phyloP scores from a whole-genome alignment of 2,888 invertebrate genomes.

The Sphaerophoria rueppellii region DNA sequence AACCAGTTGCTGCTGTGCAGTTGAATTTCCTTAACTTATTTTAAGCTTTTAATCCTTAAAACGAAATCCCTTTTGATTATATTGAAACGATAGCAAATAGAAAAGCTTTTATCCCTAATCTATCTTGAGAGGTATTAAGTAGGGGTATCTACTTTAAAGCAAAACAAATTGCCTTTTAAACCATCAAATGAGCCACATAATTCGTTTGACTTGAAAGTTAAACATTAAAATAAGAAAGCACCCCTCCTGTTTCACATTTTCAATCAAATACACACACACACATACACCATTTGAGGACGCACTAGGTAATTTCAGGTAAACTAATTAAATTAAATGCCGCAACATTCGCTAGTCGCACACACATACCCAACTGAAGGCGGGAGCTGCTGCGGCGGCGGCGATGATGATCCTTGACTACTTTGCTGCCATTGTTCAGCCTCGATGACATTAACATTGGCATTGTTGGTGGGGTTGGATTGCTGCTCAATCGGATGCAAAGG shows the following conservation, averaged over 20 bases:
- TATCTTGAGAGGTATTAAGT: no score
- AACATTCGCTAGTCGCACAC: conserved; percentile 6
- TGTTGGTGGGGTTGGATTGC: conserved; percentile 7
- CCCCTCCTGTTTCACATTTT: conserved; percentile 16
- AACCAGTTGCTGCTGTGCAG: neutral
- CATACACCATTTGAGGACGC: neutral
- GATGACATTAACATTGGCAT: neutral
- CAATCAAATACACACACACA: conserved; percentile 1
- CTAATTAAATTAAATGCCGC: conserved; percentile 29
- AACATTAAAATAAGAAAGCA: neutral
- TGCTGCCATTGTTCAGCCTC: conserved; percentile 34
- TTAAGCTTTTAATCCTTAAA: neutral
- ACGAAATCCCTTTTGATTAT: neutral
- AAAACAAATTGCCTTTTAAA: neutral
- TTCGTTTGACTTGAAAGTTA: conserved; percentile 5
- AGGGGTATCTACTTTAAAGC: neutral
- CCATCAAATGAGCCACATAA: neutral
- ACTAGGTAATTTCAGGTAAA: conserved; percentile 7
- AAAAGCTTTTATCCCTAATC: no score
- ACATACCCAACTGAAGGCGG: conserved; percentile 47
- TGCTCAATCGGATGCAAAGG: conserved; percentile 49
- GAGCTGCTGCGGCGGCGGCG: neutral
- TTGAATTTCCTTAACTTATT: neutral
- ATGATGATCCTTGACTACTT: conserved; percentile 60
- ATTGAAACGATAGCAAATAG: neutral